Evolutionary conservation across 2,888 invertebrate species (phyloP).

Genomic region (Tricholauxania praeusta): DNA sequence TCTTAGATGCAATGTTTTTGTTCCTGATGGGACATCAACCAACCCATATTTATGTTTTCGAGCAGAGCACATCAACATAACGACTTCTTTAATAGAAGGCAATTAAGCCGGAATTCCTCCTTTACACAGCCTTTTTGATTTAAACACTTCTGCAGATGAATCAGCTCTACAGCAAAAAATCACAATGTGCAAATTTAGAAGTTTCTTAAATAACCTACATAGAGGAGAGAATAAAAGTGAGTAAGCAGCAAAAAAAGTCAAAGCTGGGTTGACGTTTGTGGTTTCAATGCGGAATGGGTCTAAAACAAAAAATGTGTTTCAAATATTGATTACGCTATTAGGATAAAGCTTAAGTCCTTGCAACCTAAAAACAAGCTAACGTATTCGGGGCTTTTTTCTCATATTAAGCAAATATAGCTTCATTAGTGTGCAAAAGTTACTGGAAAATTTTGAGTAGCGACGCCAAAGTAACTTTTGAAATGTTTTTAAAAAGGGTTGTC

Average conservation of each 20-base stretch:
- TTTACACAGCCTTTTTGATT: background rate
- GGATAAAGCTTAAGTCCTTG: constrained; percentile 54
- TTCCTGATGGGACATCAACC: too few relatives aligned
- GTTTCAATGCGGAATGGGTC: background rate
- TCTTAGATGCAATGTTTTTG: too few relatives aligned
- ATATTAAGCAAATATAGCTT: constrained; percentile 55
- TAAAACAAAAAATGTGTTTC: background rate
- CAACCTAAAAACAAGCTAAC: background rate
- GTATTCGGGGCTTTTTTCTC: constrained; percentile 40
- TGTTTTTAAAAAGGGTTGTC: constrained; percentile 60
- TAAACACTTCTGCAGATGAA: background rate
- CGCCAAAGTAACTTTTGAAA: constrained; percentile 50
- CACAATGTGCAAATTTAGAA: constrained; percentile 35
- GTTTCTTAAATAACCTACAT: background rate
- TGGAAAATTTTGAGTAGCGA: constrained; percentile 56
- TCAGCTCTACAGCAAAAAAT: constrained; percentile 26
- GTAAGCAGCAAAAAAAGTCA: background rate
- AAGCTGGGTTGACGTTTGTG: too few relatives aligned
- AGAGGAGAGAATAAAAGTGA: background rate
- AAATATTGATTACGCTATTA: constrained; percentile 60
- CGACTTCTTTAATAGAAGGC: constrained; percentile 25
- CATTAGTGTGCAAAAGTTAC: constrained; percentile 60
- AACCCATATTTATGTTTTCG: too few relatives aligned
- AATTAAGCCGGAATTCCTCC: constrained; percentile 39
- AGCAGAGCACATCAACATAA: background rate